These are phyloP conservation scores for Calliphora vicina DNA, from an alignment of 1,140 invertebrate species.

Conservation along the genomic window DNA sequence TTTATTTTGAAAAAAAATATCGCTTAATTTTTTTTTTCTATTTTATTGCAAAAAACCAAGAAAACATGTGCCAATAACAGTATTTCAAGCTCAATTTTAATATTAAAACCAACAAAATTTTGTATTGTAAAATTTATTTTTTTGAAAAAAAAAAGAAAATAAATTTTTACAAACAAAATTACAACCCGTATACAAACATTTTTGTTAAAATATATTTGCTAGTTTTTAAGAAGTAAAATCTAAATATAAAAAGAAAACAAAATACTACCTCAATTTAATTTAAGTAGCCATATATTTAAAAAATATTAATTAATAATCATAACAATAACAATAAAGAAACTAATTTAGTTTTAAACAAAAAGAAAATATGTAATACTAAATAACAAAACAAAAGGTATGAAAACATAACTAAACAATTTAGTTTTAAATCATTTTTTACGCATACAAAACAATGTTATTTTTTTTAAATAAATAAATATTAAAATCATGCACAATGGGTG, in stretches of 20 bases:
- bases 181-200: not conserved
- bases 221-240: slow-evolving; percentile 12
- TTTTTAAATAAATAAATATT: too few relatives aligned
- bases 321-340: too few relatives aligned
- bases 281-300: slow-evolving; percentile 10
- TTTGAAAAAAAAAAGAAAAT: slow-evolving; percentile 18
- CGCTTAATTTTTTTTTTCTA: not conserved
- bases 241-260: not conserved
- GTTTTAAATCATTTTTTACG: not conserved
- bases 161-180: not conserved
- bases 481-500: too few relatives aligned
- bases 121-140: not conserved
- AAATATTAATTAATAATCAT: not conserved
- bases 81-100: slow-evolving; percentile 1
- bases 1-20: not conserved
- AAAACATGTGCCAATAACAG: slow-evolving; percentile 32
- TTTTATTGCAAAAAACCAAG: not conserved
- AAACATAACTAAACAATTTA: slow-evolving; percentile 20
- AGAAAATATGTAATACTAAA: too few relatives aligned
- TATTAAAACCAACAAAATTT: not conserved
- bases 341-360: too few relatives aligned
- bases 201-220: not conserved
- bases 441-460: too few relatives aligned
- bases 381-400: too few relatives aligned
- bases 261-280: slow-evolving; percentile 29